These are phyloP conservation scores for Lepus oiostolus DNA, from an alignment of 2,797 vertebrate genomes.

Conservation along the genomic window DNA sequence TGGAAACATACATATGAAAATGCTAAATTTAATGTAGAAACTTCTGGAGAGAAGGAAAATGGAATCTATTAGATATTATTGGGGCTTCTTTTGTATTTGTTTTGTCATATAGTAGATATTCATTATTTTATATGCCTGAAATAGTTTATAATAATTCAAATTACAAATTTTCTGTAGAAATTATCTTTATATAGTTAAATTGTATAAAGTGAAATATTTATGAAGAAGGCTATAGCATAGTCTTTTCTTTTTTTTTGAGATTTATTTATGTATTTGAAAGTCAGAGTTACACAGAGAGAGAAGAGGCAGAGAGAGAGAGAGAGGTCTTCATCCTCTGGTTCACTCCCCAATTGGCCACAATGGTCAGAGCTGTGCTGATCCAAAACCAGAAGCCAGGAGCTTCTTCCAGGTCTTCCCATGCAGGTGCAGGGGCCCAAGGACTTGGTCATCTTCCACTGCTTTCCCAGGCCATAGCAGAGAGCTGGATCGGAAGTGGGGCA, in stretches of 20 bases:
- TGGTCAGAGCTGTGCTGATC: too few relatives aligned
- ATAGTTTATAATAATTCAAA: slow-evolving; percentile 38
- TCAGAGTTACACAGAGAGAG: too few relatives aligned
- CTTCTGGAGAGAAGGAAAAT: neutral
- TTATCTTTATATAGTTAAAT: slow-evolving; percentile 40
- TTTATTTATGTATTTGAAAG: too few relatives aligned
- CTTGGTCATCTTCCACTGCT: too few relatives aligned
- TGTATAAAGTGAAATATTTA: slow-evolving; percentile 15
- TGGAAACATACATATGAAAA: slow-evolving; percentile 29
- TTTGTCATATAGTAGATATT: slow-evolving; percentile 40
- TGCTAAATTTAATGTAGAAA: slow-evolving; percentile 40
- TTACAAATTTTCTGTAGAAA: neutral
- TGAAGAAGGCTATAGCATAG: neutral
- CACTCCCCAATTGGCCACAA: too few relatives aligned
- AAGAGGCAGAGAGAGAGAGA: neutral
- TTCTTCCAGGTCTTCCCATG: too few relatives aligned
- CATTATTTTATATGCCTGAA: slow-evolving; percentile 7
- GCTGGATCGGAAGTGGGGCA: too few relatives aligned
- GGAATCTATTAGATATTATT: neutral
- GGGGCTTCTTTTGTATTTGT: neutral
- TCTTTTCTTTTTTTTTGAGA: neutral
- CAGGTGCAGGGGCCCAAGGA: too few relatives aligned
- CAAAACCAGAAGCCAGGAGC: too few relatives aligned
- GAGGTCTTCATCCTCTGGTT: neutral
- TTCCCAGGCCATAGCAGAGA: too few relatives aligned